These are phyloP conservation scores for Drosophila mayri DNA, from an alignment of 1,140 invertebrate genomes.

Conservation along the genomic window DNA sequence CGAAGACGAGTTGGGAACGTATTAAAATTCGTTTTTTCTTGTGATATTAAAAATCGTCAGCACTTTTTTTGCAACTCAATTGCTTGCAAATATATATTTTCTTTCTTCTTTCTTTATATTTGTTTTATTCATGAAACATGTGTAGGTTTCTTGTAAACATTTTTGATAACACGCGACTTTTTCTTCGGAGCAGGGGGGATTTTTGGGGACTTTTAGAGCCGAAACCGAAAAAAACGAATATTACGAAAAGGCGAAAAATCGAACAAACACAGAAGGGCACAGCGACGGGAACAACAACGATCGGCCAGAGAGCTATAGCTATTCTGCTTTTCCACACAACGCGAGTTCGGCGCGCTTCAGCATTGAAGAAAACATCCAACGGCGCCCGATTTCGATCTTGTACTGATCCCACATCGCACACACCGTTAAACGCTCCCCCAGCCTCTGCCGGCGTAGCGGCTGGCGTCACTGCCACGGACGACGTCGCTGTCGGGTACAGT, in stretches of 20 bases:
- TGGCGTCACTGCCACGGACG: background rate
- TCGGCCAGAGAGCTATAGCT: conserved; percentile 37
- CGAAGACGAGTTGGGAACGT: conserved; percentile 44
- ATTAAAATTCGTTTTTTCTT: conserved; percentile 38
- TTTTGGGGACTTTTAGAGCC: conserved; percentile 10
- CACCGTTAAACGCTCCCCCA: conserved; percentile 57
- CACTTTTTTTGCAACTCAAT: conserved; percentile 41
- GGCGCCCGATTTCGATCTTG: conserved; percentile 68
- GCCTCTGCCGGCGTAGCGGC: conserved; percentile 2
- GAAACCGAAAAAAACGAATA: conserved; percentile 22
- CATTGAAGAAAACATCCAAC: conserved; percentile 66
- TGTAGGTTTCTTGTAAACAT: conserved; percentile 50
- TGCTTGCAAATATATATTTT: conserved; percentile 1
- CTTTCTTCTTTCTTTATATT: conserved; percentile 5
- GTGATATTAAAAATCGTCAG: conserved; percentile 49
- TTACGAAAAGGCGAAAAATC: conserved; percentile 9
- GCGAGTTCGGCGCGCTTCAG: conserved; percentile 57
- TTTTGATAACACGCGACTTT: conserved; percentile 45
- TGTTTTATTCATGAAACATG: conserved; percentile 35
- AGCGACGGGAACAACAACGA: conserved; percentile 41
- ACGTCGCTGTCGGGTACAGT: conserved; percentile 1
- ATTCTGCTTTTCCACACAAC: conserved; percentile 55
- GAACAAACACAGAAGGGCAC: conserved; percentile 23
- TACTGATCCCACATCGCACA: conserved; percentile 61
- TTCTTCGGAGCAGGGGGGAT: conserved; percentile 7